These are phyloP conservation scores for Acleris cristana DNA, from an alignment of 2,888 invertebrate species.

Conservation along the genomic window DNA sequence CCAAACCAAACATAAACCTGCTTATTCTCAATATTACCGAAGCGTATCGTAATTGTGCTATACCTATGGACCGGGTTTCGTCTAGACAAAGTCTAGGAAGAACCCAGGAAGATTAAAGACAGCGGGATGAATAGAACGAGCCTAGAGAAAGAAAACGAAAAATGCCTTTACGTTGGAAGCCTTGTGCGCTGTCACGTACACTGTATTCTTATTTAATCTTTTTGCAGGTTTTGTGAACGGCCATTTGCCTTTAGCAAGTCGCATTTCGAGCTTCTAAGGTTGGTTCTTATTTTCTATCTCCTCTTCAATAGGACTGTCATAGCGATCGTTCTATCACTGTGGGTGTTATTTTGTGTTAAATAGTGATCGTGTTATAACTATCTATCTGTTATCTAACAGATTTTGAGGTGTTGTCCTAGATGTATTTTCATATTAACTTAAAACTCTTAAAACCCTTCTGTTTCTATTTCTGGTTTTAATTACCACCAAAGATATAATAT, in stretches of 20 bases:
- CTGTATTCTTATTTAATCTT: constrained; percentile 77
- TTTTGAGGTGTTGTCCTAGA: background rate
- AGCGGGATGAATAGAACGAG: constrained; percentile 72
- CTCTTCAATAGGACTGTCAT: background rate
- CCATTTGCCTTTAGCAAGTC: constrained; percentile 42
- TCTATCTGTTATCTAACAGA: no score
- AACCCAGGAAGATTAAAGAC: constrained; percentile 76
- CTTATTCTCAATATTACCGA: constrained; percentile 2
- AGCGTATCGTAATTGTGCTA: constrained; percentile 24
- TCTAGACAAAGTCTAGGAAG: constrained; percentile 73
- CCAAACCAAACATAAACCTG: background rate
- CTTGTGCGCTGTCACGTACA: constrained; percentile 79
- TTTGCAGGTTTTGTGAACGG: constrained; percentile 66
- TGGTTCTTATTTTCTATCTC: background rate
- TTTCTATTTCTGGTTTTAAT: no score
- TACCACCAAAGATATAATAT: no score
- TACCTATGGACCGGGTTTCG: constrained; percentile 39
- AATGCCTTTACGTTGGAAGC: constrained; percentile 72
- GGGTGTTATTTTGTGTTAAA: background rate
- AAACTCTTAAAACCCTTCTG: no score
- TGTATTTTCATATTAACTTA: background rate
- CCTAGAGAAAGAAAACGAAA: constrained; percentile 75
- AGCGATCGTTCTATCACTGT: background rate
- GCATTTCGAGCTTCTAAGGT: constrained; percentile 17
- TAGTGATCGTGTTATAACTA: no score